Conservation (phyloP, 2,113 vertebrate genomes). For the Camelus dromedarius region DNA sequence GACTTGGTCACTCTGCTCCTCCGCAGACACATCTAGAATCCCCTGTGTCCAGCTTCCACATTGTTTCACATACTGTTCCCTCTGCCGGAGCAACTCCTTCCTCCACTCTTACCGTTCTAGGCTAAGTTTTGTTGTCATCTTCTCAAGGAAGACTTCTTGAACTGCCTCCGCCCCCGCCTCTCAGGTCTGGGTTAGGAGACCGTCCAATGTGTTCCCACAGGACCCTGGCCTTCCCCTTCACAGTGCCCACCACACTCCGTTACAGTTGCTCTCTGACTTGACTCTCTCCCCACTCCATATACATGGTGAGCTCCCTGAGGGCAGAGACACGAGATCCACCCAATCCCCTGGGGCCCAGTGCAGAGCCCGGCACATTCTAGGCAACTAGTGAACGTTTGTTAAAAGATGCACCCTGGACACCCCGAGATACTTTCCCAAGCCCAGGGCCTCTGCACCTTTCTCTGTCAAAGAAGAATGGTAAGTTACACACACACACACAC, state of each 20-base stretch:
- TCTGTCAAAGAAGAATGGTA: constrained; percentile 47
- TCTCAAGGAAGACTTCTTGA: constrained; percentile 44
- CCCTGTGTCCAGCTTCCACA: not conserved
- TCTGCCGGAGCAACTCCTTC: not conserved
- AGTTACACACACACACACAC: not conserved
- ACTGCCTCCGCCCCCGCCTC: not conserved
- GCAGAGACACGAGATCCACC: not conserved
- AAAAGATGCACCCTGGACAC: constrained; percentile 17
- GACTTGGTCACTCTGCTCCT: not conserved
- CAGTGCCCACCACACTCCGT: not conserved
- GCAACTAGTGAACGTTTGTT: not conserved
- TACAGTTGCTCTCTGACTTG: not conserved
- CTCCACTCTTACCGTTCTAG: not conserved
- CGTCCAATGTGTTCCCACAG: not conserved
- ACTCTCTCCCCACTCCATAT: not conserved
- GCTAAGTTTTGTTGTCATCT: constrained; percentile 19
- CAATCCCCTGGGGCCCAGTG: not conserved
- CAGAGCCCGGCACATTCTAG: not conserved
- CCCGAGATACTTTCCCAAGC: not conserved
- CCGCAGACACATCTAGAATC: not conserved
- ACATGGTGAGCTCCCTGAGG: not conserved
- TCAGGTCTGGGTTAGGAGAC: not conserved
- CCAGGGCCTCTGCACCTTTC: constrained; percentile 6
- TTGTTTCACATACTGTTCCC: not conserved
- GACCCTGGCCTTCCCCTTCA: not conserved